Conservation (phyloP, 2,888 invertebrate species). For the Drosophila robusta region DNA sequence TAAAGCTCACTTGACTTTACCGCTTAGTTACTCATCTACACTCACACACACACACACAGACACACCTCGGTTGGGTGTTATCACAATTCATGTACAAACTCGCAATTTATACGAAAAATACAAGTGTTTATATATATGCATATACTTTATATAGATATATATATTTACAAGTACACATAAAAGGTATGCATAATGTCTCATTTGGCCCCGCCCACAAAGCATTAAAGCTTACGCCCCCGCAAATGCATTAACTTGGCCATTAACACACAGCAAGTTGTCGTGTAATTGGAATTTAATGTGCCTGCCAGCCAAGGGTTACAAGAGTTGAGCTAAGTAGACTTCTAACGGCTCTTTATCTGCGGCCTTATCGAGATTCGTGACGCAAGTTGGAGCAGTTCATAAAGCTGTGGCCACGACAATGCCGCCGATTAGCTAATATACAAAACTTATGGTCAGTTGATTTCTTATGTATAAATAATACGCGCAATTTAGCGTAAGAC, state of each 20-base stretch:
- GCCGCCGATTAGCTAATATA: conserved; percentile 68
- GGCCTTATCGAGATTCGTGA: conserved; percentile 8
- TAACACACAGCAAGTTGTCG: conserved; percentile 66
- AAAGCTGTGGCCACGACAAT: conserved; percentile 2
- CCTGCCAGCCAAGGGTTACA: conserved; percentile 41
- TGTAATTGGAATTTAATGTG: conserved; percentile 78
- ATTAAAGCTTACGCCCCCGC: conserved; percentile 28
- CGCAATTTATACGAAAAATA: conserved; percentile 40
- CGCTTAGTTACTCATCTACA: conserved; percentile 23
- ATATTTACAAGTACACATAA: conserved; percentile 26
- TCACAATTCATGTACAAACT: conserved; percentile 54
- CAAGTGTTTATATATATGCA: conserved; percentile 17
- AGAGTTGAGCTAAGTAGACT: conserved; percentile 25
- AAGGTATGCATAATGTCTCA: conserved; percentile 46
- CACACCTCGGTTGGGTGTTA: conserved; percentile 10
- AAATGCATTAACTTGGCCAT: conserved; percentile 77
- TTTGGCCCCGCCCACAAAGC: conserved; percentile 43
- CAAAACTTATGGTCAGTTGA: conserved; percentile 81
- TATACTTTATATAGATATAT: background rate
- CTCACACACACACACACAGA: conserved; percentile 13
- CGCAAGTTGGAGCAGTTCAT: conserved; percentile 8
- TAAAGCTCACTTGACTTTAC: conserved; percentile 53
- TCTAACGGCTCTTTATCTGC: conserved; percentile 32
- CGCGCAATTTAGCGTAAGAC: conserved; percentile 73
- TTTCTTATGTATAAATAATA: conserved; percentile 75